Percentiles rank a stretch among this genome's conserved stretches.
These are phyloP conservation scores for Florisuga fusca DNA, from an alignment of 2,797 vertebrate species.

Conservation along the genomic window DNA sequence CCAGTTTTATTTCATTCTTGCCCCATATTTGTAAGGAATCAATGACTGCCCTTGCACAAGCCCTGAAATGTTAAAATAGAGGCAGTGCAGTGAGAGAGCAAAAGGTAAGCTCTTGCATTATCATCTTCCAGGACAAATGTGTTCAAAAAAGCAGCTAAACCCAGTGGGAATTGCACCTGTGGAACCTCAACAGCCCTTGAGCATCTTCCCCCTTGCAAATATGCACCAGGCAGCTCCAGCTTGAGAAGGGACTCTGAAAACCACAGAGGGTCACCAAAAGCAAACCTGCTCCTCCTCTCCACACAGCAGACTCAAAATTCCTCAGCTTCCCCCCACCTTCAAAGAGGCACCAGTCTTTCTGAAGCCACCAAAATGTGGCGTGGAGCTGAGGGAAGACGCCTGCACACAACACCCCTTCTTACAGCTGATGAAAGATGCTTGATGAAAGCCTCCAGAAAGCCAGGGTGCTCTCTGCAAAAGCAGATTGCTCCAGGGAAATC, in stretches of 20 bases:
- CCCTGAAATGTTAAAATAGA: not conserved
- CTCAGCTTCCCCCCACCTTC: not conserved
- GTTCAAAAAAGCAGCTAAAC: not conserved
- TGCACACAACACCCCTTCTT: not conserved
- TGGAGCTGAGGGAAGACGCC: not conserved
- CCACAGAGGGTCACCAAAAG: not conserved
- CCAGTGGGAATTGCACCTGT: not conserved
- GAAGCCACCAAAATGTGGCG: accelerated
- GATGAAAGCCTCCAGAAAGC: not conserved
- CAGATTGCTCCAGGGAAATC: not conserved
- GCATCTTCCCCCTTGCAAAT: not conserved
- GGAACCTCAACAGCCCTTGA: not conserved
- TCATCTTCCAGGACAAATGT: not conserved
- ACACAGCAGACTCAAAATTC: not conserved
- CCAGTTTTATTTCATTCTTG: not conserved
- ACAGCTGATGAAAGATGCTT: accelerated
- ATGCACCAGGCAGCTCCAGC: accelerated
- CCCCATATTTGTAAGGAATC: not conserved
- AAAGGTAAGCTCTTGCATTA: not conserved
- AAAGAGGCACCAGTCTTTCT: not conserved
- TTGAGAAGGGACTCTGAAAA: not conserved
- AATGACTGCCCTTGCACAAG: accelerated
- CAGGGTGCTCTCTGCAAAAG: not conserved
- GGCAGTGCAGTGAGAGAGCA: accelerated
- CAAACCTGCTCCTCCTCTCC: not conserved